Evolutionary conservation across 1,140 invertebrate species (phyloP).

Genomic region (Antheraea mylitta): DNA sequence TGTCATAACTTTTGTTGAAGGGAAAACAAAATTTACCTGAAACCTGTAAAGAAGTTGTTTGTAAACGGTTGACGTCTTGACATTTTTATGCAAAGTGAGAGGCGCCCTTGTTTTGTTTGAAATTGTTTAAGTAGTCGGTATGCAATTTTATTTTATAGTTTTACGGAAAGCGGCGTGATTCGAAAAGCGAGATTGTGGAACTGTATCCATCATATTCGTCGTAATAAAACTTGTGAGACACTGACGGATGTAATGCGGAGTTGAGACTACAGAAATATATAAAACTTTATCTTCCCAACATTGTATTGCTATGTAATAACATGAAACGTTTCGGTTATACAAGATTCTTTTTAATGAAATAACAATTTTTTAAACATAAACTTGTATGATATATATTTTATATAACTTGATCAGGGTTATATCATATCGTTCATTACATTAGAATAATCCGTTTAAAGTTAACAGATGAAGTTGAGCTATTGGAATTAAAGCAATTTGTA

Average conservation of each 20-base stretch:
- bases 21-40: slow-evolving; percentile 62
- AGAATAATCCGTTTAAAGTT: too few species aligned
- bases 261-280: slow-evolving; percentile 47
- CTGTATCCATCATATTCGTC: slow-evolving; percentile 57
- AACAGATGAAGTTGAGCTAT: too few species aligned
- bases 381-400: too few species aligned
- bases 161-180: slow-evolving; percentile 40
- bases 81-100: slow-evolving; percentile 70
- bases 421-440: too few species aligned
- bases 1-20: slow-evolving; percentile 69
- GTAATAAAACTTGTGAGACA: slow-evolving; percentile 73
- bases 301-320: slow-evolving; percentile 43
- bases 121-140: slow-evolving; percentile 67
- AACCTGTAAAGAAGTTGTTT: slow-evolving; percentile 65
- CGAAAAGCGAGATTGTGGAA: slow-evolving; percentile 49
- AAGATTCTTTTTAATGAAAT: background rate
- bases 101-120: slow-evolving; percentile 62
- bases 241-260: slow-evolving; percentile 67
- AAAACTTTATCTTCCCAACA: slow-evolving; percentile 46
- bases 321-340: slow-evolving; percentile 21
- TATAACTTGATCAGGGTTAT: too few species aligned
- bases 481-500: too few species aligned
- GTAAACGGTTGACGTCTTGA: slow-evolving; percentile 69
- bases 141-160: slow-evolving; percentile 60
- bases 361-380: background rate